phyloP scores from a whole-genome alignment of 2,888 invertebrate species.

The Ennomos quercinarius region DNA sequence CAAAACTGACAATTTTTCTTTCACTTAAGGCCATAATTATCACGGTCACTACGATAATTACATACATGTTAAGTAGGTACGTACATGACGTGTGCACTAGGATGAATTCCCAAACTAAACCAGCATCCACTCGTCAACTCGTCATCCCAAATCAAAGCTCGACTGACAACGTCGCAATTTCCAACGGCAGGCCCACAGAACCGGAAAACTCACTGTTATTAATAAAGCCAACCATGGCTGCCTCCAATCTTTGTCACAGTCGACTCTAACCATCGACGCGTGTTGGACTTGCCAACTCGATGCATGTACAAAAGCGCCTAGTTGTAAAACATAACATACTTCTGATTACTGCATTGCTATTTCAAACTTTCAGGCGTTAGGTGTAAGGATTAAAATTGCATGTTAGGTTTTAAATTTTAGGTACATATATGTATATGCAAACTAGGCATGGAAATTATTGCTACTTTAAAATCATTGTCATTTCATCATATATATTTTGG shows the following conservation, averaged over 20 bases:
- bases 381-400: conserved; percentile 22
- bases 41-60: too few species aligned
- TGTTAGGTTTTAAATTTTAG: conserved; percentile 38
- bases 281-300: conserved; percentile 71
- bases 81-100: too few species aligned
- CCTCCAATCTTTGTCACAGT: conserved; percentile 80
- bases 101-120: neutral
- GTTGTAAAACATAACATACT: conserved; percentile 4
- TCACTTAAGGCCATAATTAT: too few species aligned
- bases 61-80: too few species aligned
- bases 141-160: conserved; percentile 43
- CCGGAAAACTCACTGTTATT: conserved; percentile 73
- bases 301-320: conserved; percentile 62
- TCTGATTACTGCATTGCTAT: neutral
- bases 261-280: conserved; percentile 73
- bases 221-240: conserved; percentile 72
- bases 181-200: conserved; percentile 49
- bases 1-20: too few species aligned
- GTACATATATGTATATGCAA: conserved; percentile 38
- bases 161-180: conserved; percentile 42
- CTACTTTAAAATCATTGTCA: too few species aligned
- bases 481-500: too few species aligned
- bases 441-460: too few species aligned
- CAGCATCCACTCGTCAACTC: neutral
- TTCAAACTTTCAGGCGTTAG: conserved; percentile 6